These are phyloP conservation scores for Neopelma chrysocephalum DNA, from an alignment of 2,797 vertebrate genomes.

Conservation along the genomic window DNA sequence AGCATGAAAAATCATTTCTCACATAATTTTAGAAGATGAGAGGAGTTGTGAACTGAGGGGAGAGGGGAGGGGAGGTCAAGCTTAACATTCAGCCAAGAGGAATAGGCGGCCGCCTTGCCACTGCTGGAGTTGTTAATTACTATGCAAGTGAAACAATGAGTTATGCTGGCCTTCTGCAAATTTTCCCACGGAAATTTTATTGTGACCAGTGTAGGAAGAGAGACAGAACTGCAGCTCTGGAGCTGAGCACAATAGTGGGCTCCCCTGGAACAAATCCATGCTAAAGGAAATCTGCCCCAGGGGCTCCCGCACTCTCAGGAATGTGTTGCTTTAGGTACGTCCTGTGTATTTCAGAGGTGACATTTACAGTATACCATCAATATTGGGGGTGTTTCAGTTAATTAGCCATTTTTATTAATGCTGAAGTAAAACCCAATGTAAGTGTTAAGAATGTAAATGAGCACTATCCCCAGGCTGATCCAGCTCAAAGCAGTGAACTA, in stretches of 20 bases:
- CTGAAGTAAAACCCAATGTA: constrained; percentile 40
- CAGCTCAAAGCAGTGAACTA: neutral
- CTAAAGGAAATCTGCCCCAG: neutral
- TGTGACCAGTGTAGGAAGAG: neutral
- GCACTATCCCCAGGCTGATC: neutral
- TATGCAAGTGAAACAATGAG: constrained; percentile 39
- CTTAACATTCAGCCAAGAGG: constrained; percentile 55
- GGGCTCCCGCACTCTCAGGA: neutral
- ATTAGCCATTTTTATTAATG: constrained; percentile 66
- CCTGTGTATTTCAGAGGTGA: constrained; percentile 21
- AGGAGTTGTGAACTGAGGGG: constrained; percentile 62
- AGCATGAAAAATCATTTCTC: constrained; percentile 68
- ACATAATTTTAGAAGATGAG: constrained; percentile 72
- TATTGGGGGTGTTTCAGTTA: constrained; percentile 54
- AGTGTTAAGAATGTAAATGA: constrained; percentile 61
- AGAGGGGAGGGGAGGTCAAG: constrained; percentile 53
- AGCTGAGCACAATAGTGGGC: neutral
- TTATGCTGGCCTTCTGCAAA: neutral
- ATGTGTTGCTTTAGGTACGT: neutral
- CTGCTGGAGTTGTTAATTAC: constrained; percentile 60
- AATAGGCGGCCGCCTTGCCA: constrained; percentile 3
- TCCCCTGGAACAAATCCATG: neutral
- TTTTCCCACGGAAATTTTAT: constrained; percentile 31
- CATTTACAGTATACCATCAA: constrained; percentile 45
- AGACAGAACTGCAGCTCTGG: neutral